Percentiles rank a stretch among this genome's conserved stretches.
Evolutionary conservation across 2,888 invertebrate genomes (phyloP).

Genomic region (Cremastinae sp.): DNA sequence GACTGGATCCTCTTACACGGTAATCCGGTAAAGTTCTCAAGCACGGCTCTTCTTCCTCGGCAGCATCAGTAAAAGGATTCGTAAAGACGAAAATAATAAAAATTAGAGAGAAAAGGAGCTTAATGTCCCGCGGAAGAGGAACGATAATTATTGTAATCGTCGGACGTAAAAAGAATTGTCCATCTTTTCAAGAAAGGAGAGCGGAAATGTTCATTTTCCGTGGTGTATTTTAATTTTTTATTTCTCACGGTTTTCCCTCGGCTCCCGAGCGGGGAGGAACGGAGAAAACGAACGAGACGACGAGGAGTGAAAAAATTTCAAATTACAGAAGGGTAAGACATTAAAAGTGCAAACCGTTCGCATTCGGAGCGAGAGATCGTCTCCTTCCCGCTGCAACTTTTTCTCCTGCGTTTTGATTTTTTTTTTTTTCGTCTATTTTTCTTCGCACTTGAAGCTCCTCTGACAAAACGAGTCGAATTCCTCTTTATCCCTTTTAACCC

Average conservation of each 20-base stretch:
- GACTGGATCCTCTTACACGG: neutral
- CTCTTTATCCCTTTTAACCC: slow-evolving; percentile 57
- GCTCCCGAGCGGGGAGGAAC: neutral
- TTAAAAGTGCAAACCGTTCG: slow-evolving; percentile 51
- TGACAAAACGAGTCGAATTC: slow-evolving; percentile 45
- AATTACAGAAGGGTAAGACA: slow-evolving; percentile 30
- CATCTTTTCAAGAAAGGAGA: neutral
- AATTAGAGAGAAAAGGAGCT: neutral
- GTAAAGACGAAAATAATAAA: no score
- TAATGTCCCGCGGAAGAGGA: neutral
- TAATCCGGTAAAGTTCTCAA: neutral
- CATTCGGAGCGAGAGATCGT: slow-evolving; percentile 45
- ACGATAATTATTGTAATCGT: slow-evolving; percentile 43
- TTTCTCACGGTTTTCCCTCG: neutral
- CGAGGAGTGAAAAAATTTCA: slow-evolving; percentile 7
- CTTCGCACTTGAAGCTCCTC: neutral
- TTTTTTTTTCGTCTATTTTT: slow-evolving; percentile 1
- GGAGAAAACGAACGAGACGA: neutral
- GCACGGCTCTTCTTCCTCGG: slow-evolving; percentile 1
- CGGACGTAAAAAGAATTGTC: slow-evolving; percentile 6
- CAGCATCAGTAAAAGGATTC: no score
- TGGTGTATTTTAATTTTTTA: slow-evolving; percentile 4
- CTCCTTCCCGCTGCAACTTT: slow-evolving; percentile 7
- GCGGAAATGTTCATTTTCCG: slow-evolving; percentile 6
- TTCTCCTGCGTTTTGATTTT: neutral